phyloP scores from a whole-genome alignment of 2,797 vertebrate species.

The Cheirogaleus major region DNA sequence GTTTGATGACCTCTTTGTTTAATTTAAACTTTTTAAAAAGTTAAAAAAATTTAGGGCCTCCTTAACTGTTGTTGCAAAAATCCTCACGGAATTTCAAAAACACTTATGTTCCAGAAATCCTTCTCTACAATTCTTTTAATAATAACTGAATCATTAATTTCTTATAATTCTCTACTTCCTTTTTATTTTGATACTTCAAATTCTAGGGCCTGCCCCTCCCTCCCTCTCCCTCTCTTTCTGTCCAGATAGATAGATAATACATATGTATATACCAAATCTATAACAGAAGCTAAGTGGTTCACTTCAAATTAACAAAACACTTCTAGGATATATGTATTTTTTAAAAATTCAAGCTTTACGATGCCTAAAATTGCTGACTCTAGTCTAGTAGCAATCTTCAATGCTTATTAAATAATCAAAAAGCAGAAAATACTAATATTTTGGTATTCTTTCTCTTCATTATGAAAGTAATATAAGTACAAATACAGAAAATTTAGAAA shows the following conservation, averaged over 20 bases:
- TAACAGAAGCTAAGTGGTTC: background rate
- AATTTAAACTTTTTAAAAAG: background rate
- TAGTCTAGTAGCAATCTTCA: background rate
- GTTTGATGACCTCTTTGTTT: background rate
- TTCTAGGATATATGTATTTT: background rate
- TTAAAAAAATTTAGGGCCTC: background rate
- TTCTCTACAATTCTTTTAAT: background rate
- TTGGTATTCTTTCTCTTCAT: background rate
- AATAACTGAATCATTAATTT: background rate
- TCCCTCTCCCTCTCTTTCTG: no score
- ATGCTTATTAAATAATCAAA: background rate
- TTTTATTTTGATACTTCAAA: slow-evolving; percentile 8
- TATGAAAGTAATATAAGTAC: background rate
- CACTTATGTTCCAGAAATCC: background rate
- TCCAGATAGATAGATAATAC: background rate
- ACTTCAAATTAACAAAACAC: background rate
- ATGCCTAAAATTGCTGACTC: background rate
- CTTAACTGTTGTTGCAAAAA: background rate
- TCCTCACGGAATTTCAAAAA: background rate
- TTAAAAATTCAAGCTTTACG: background rate
- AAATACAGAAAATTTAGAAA: slow-evolving; percentile 10
- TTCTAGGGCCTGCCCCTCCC: background rate
- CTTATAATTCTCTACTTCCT: background rate
- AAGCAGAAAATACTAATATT: slow-evolving; percentile 38
- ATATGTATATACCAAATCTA: background rate